Percentiles rank a stretch among this genome's conserved stretches.
Conservation (phyloP, 1,140 invertebrate species). For the Arion vulgaris region DNA sequence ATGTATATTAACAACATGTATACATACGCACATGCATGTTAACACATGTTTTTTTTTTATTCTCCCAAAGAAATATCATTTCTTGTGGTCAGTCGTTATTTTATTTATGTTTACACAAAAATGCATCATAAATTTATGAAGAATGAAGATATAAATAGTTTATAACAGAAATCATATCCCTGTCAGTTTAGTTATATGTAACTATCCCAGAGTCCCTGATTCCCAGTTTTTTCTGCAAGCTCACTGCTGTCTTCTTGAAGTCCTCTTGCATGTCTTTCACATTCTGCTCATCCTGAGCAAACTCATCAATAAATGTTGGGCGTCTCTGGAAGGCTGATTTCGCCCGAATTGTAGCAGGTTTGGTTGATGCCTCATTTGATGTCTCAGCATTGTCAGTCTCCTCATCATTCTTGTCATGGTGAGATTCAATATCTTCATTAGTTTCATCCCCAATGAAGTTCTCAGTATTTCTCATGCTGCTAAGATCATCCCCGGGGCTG, state of each 20-base stretch:
- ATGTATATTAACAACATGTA: no score
- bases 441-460: background rate
- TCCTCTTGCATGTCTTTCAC: constrained; percentile 26
- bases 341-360: background rate
- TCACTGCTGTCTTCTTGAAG: constrained; percentile 29
- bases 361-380: background rate
- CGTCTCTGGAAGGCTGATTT: constrained; percentile 20
- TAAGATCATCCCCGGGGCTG: background rate
- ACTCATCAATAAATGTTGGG: constrained; percentile 32
- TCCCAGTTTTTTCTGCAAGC: constrained; percentile 30
- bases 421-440: background rate
- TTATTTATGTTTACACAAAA: no score
- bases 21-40: no score
- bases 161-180: background rate
- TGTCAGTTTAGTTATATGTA: background rate
- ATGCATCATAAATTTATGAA: no score
- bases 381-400: background rate
- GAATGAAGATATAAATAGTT: no score
- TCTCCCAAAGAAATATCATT: no score
- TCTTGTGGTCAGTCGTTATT: no score
- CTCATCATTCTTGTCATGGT: background rate
- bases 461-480: background rate
- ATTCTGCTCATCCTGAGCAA: constrained; percentile 25
- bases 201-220: constrained; percentile 28
- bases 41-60: no score